A percentile compares a stretch with the other conserved stretches of the same genome.
Evolutionary conservation across 2,888 invertebrate genomes (phyloP).

Genomic region (Reticulitermes lucifugus): DNA sequence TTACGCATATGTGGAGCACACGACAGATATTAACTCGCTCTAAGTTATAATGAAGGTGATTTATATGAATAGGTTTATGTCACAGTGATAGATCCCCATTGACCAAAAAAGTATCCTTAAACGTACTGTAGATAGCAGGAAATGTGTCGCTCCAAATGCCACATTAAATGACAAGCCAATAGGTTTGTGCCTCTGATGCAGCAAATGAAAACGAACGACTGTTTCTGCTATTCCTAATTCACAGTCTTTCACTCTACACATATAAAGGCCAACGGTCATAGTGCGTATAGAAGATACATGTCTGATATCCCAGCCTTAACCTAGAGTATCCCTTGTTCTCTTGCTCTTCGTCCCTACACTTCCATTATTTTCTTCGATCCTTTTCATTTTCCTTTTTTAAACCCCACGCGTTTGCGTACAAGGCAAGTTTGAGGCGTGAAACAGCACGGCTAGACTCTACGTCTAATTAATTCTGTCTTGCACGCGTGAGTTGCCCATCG

Average conservation of each 20-base stretch:
- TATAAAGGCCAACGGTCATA: neutral
- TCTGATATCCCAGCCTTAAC: neutral
- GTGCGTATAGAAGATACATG: neutral
- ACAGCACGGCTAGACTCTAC: slow-evolving; percentile 22
- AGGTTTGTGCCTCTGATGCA: neutral
- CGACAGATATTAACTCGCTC: no score
- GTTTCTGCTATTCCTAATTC: neutral
- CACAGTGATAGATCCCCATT: no score
- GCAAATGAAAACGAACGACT: neutral
- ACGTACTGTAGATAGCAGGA: no score
- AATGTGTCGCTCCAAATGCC: no score
- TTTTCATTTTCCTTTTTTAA: neutral
- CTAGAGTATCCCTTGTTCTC: neutral
- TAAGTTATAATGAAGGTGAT: no score
- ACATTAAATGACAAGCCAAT: no score
- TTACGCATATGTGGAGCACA: no score
- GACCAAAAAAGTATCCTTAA: no score
- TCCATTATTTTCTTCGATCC: neutral
- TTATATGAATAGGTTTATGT: no score
- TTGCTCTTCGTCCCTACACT: neutral
- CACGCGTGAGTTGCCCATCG: slow-evolving; percentile 48
- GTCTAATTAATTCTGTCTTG: slow-evolving; percentile 50
- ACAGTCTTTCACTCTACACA: neutral
- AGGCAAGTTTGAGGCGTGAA: slow-evolving; percentile 44
- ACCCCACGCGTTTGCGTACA: slow-evolving; percentile 32